phyloP scores from a whole-genome alignment of 1,140 invertebrate genomes.

The Aphaenogaster ashmeadi region DNA sequence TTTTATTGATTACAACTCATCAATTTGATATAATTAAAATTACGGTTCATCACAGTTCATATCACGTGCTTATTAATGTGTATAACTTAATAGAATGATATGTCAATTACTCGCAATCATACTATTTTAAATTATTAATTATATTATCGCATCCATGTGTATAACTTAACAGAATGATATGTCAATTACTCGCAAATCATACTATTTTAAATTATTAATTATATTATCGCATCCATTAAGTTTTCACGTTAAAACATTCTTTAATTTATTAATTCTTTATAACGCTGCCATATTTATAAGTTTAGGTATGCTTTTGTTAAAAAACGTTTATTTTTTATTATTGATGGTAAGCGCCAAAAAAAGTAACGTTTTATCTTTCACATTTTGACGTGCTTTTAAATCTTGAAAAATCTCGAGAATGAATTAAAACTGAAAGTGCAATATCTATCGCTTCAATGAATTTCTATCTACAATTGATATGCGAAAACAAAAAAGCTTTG shows the following conservation, averaged over 20 bases:
- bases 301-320: not conserved
- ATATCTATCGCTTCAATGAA: not conserved
- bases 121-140: not conserved
- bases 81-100: not conserved
- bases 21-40: not conserved
- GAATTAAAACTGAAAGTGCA: slow-evolving; percentile 4
- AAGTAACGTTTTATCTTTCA: not conserved
- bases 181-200: not conserved
- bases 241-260: not conserved
- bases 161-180: not conserved
- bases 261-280: not conserved
- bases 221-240: not conserved
- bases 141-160: no score
- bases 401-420: not conserved
- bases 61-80: not conserved
- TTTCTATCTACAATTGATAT: not conserved
- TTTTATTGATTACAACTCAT: not conserved
- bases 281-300: not conserved
- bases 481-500: not conserved
- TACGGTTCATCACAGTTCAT: not conserved
- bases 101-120: not conserved
- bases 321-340: not conserved
- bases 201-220: not conserved
- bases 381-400: not conserved
- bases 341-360: not conserved